These are phyloP conservation scores for Octopus bimaculoides DNA, from an alignment of 1,140 invertebrate genomes.

Conservation along the genomic window DNA sequence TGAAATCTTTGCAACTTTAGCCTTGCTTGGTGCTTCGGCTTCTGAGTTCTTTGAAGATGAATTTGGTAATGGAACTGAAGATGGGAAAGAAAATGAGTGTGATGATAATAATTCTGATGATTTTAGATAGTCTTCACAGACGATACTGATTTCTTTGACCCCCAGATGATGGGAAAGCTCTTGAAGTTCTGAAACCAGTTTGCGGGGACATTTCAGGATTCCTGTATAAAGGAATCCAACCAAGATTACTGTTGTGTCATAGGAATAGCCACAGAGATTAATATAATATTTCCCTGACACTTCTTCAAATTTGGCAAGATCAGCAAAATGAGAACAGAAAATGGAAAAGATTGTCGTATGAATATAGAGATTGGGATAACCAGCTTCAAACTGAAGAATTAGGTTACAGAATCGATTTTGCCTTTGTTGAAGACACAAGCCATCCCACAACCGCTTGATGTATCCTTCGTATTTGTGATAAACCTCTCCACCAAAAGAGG, in stretches of 20 bases:
- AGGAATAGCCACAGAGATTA: neutral
- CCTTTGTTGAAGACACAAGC: constrained; percentile 1
- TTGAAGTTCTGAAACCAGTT: neutral
- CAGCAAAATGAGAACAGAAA: neutral
- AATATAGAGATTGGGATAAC: neutral
- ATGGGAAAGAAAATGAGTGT: too few species aligned
- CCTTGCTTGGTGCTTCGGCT: too few species aligned
- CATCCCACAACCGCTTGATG: neutral
- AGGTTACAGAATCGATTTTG: neutral
- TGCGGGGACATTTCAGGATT: neutral
- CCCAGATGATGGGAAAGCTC: neutral
- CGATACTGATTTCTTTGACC: neutral
- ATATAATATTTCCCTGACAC: neutral
- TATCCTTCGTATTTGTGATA: neutral
- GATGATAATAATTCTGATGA: neutral
- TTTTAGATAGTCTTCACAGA: neutral
- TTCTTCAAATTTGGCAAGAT: constrained; percentile 1
- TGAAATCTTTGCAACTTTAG: too few species aligned
- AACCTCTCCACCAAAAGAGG: neutral
- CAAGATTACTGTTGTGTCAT: neutral
- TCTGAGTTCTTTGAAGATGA: too few species aligned
- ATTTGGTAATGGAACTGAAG: too few species aligned
- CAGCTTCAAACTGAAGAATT: neutral
- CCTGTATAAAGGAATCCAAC: constrained; percentile 4
- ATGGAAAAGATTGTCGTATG: constrained; percentile 8